Evolutionary conservation across 37 sponge, comb jelly and placozoan species (phyloP).

Genomic region (Halichondria panicea): DNA sequence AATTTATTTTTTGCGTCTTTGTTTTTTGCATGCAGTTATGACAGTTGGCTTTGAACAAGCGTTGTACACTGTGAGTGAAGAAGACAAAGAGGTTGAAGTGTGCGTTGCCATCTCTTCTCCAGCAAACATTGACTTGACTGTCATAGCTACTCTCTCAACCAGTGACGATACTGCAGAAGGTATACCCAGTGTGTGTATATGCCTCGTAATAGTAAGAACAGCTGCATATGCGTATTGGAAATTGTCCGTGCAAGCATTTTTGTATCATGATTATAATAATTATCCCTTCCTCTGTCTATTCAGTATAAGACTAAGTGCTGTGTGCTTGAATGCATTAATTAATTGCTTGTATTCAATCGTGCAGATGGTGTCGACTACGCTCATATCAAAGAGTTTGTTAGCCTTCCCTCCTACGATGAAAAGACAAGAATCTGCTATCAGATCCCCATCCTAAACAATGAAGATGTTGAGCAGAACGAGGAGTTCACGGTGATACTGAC

Average conservation of each 20-base stretch:
- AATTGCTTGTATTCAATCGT: no score
- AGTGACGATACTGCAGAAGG: conserved; percentile 1
- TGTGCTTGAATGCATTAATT: background rate
- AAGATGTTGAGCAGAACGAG: background rate
- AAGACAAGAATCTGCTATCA: background rate
- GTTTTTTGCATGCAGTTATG: background rate
- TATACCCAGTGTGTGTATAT: no score
- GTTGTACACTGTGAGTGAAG: background rate
- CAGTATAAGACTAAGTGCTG: background rate
- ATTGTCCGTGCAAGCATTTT: no score
- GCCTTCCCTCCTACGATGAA: background rate
- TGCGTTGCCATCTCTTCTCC: background rate
- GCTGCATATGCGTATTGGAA: no score
- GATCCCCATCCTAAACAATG: background rate
- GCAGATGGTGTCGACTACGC: background rate
- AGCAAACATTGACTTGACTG: background rate
- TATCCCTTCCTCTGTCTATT: background rate
- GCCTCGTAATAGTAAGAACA: no score
- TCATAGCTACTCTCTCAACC: background rate
- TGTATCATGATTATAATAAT: no score
- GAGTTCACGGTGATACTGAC: background rate
- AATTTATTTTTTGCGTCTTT: background rate
- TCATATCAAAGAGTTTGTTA: background rate
- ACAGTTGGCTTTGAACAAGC: background rate
- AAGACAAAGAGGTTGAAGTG: background rate